Conservation (phyloP, 2,888 invertebrate genomes). For the Anthoptus insignis region DNA sequence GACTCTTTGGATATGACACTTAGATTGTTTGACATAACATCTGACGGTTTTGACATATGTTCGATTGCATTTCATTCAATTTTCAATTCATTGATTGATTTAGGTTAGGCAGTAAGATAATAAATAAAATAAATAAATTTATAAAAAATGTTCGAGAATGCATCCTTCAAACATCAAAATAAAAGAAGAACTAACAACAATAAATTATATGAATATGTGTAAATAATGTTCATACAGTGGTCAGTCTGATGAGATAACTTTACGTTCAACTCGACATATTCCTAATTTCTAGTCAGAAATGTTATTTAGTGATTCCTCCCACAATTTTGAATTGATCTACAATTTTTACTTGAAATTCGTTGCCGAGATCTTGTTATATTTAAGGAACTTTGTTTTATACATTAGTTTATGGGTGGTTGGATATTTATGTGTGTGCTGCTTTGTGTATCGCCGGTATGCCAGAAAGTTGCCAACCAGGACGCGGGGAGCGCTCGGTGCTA, state of each 20-base stretch:
- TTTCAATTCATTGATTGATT: background rate
- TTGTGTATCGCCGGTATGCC: constrained; percentile 82
- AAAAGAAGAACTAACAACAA: constrained; percentile 7
- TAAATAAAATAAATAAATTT: background rate
- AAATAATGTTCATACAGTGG: constrained; percentile 6
- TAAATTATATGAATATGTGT: constrained; percentile 5
- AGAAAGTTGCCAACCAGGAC: constrained; percentile 80
- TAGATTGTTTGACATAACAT: too few species aligned
- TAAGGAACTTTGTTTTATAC: constrained; percentile 76
- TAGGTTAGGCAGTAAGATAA: background rate
- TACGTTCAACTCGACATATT: constrained; percentile 21
- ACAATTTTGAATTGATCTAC: constrained; percentile 66
- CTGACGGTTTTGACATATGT: too few species aligned
- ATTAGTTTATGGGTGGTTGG: constrained; percentile 85
- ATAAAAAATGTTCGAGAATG: constrained; percentile 7
- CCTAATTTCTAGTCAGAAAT: constrained; percentile 64
- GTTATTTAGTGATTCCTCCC: constrained; percentile 63
- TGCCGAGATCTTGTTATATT: constrained; percentile 71
- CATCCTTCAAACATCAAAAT: constrained; percentile 12
- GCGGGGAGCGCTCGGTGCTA: constrained; percentile 80
- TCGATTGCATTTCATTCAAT: too few species aligned
- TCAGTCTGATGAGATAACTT: constrained; percentile 35
- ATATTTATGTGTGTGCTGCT: constrained; percentile 80
- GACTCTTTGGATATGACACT: too few species aligned
- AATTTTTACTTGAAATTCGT: constrained; percentile 71